These are phyloP conservation scores for Cremastinae sp. DNA, from an alignment of 2,888 invertebrate species.

Conservation along the genomic window DNA sequence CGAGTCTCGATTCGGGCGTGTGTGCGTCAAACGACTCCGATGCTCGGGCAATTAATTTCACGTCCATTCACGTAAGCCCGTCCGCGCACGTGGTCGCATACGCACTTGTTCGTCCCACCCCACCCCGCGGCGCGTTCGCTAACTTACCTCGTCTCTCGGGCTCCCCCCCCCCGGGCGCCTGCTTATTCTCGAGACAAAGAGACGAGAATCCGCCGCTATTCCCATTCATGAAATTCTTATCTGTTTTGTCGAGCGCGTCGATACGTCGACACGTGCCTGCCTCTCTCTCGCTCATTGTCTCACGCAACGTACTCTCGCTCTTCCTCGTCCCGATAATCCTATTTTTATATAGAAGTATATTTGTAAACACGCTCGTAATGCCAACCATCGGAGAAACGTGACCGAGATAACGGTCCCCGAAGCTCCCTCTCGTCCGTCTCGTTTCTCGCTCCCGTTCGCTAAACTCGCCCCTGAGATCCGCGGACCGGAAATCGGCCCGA, in stretches of 20 bases:
- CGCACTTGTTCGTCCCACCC: conserved; percentile 58
- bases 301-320: conserved; percentile 24
- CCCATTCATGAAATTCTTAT: conserved; percentile 66
- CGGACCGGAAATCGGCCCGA: too few species aligned
- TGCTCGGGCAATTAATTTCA: conserved; percentile 66
- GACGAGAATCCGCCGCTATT: conserved; percentile 55
- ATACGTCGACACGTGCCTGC: conserved; percentile 38
- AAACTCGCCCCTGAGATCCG: background rate
- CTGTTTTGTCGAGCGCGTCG: conserved; percentile 50
- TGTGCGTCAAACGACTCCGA: conserved; percentile 45
- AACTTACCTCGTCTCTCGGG: conserved; percentile 38
- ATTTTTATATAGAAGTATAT: conserved; percentile 18
- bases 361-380: background rate
- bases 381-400: background rate
- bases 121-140: conserved; percentile 38
- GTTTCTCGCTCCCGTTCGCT: conserved; percentile 45
- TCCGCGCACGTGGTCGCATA: conserved; percentile 60
- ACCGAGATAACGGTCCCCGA: conserved; percentile 40
- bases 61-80: conserved; percentile 63
- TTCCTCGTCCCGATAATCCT: conserved; percentile 24
- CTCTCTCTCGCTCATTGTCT: conserved; percentile 47
- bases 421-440: background rate
- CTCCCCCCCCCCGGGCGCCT: conserved; percentile 33
- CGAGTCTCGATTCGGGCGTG: conserved; percentile 1
- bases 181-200: conserved; percentile 17